Percentiles rank a stretch among this genome's conserved stretches.
Conservation (phyloP, 53 echinoderm and acorn worm genomes). For the Henricia sp. region DNA sequence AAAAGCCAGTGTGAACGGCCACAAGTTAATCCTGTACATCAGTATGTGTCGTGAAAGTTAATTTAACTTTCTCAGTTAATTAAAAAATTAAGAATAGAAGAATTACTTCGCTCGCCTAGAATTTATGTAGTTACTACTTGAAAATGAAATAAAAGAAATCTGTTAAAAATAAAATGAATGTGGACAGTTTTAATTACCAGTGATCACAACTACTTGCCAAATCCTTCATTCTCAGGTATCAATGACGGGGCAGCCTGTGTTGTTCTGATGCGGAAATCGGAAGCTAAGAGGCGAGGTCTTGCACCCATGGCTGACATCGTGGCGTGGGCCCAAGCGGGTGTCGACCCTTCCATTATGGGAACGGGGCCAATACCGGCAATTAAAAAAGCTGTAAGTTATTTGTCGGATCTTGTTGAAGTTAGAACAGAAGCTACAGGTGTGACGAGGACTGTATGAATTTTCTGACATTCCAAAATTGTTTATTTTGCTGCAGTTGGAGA, state of each 20-base stretch:
- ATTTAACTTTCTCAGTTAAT: no score
- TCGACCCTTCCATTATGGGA: conserved; percentile 97
- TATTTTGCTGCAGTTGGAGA: conserved; percentile 68
- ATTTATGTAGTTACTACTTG: no score
- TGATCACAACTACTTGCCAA: no score
- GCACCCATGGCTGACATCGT: conserved; percentile 76
- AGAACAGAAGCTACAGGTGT: neutral
- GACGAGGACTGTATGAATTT: neutral
- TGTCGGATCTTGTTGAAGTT: no score
- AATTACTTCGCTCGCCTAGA: no score
- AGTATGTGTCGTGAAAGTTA: no score
- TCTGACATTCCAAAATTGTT: neutral
- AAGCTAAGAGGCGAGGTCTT: conserved; percentile 76
- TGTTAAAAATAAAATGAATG: no score
- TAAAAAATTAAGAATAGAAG: no score
- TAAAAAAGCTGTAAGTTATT: conserved; percentile 85
- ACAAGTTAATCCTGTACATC: no score
- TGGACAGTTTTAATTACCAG: no score
- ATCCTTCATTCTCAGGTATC: conserved; percentile 79
- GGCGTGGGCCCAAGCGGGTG: conserved; percentile 93
- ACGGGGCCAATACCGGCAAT: conserved; percentile 97
- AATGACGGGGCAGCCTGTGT: conserved; percentile 94
- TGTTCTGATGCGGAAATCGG: conserved; percentile 81
- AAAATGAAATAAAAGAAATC: no score
- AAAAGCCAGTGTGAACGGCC: no score